Conservation (phyloP, 2,113 vertebrate genomes). For the Serilophus lunatus region DNA sequence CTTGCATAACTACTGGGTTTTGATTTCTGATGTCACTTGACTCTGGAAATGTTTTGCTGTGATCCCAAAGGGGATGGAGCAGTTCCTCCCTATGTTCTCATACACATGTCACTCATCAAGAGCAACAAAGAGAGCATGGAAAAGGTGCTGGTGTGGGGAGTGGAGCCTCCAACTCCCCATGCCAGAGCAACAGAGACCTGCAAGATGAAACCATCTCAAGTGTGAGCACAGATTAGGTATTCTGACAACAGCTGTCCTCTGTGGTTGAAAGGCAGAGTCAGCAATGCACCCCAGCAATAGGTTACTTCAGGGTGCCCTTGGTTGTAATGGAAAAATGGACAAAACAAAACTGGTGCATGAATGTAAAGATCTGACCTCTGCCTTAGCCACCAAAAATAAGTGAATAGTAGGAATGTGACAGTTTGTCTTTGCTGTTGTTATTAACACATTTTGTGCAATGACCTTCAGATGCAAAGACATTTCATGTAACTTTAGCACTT, state of each 20-base stretch:
- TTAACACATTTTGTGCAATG: neutral
- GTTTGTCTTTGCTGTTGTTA: neutral
- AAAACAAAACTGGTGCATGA: neutral
- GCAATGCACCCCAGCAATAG: neutral
- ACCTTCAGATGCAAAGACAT: conserved; percentile 1
- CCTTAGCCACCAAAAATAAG: neutral
- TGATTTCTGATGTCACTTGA: neutral
- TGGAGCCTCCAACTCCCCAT: neutral
- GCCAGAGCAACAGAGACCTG: neutral
- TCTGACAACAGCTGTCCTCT: neutral
- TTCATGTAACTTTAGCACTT: neutral
- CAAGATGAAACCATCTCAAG: neutral
- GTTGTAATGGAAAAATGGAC: neutral
- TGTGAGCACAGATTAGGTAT: neutral
- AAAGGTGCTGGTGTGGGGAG: neutral
- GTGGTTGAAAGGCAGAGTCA: neutral
- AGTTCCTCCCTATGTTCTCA: neutral
- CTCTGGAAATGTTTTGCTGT: neutral
- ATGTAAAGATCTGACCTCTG: neutral
- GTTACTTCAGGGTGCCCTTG: neutral
- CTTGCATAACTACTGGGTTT: neutral
- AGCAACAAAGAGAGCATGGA: neutral
- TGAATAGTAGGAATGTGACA: neutral
- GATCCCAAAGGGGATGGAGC: neutral
- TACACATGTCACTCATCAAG: accelerated